Evolutionary conservation across 2,797 vertebrate genomes (phyloP).

Genomic region (Chiloscyllium punctatum): DNA sequence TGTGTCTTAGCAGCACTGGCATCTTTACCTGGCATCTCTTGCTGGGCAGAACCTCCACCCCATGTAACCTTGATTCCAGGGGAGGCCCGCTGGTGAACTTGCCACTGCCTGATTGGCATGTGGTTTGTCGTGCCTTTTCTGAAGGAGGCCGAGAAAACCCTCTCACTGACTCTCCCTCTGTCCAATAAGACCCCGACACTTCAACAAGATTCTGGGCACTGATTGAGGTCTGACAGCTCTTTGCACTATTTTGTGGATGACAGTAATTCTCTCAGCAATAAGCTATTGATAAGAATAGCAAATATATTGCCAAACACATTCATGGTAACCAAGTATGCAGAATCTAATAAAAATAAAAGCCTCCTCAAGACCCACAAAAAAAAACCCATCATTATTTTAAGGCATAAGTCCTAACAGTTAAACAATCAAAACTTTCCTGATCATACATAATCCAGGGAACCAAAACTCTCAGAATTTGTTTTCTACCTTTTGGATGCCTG

Average conservation of each 20-base stretch:
- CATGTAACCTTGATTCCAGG: no score
- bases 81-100: no score
- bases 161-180: no score
- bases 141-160: no score
- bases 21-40: no score
- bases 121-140: no score
- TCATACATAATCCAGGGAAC: background rate
- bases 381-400: background rate
- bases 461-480: background rate
- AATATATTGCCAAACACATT: background rate
- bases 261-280: background rate
- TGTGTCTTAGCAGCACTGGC: no score
- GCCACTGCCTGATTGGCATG: no score
- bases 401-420: background rate
- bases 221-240: background rate
- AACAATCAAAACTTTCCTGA: background rate
- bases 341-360: background rate
- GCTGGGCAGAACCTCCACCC: no score
- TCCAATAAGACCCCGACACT: no score
- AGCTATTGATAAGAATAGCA: background rate
- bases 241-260: background rate
- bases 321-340: background rate
- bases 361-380: background rate
- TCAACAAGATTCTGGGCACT: no score
- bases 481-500: background rate